Evolutionary conservation across 1,140 invertebrate genomes (phyloP).

Genomic region (Chionoecetes opilio): DNA sequence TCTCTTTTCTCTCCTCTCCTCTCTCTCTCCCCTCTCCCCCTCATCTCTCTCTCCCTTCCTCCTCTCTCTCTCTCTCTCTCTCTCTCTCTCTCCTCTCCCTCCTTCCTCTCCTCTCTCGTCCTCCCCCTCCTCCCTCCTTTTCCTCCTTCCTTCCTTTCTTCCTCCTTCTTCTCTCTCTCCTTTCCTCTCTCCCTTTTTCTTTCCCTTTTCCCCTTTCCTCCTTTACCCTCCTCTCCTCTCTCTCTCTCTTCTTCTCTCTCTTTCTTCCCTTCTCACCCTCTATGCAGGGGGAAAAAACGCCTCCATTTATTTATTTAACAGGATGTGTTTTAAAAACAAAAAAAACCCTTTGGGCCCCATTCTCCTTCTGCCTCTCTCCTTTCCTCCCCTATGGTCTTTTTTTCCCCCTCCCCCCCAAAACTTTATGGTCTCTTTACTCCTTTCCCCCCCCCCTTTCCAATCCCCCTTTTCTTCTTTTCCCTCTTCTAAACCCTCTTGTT

Average conservation of each 20-base stretch:
- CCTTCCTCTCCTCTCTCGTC: background rate
- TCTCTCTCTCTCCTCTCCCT: slow-evolving; percentile 19
- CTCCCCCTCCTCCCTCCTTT: background rate
- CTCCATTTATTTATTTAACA: slow-evolving; percentile 13
- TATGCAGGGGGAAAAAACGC: background rate
- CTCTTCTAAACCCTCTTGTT: too few relatives aligned
- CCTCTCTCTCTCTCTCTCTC: background rate
- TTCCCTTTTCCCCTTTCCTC: background rate
- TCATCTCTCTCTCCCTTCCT: background rate
- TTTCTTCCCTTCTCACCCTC: background rate
- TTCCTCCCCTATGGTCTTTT: too few relatives aligned
- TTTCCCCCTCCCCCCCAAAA: too few relatives aligned
- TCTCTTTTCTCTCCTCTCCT: background rate
- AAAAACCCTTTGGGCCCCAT: too few relatives aligned
- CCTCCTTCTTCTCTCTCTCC: background rate
- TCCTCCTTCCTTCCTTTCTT: background rate
- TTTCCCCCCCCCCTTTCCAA: too few relatives aligned
- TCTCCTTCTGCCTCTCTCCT: too few relatives aligned
- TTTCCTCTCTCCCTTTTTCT: background rate
- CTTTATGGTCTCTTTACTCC: too few relatives aligned
- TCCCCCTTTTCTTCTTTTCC: too few relatives aligned
- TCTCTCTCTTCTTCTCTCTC: background rate
- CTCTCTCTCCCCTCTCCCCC: background rate
- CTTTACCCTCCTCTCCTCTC: background rate
- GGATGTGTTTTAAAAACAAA: slow-evolving; percentile 33